Evolutionary conservation across 2,888 invertebrate genomes (phyloP), one percentile per base, ranked within the genome.

Genomic region (Amiota communis): DNA sequence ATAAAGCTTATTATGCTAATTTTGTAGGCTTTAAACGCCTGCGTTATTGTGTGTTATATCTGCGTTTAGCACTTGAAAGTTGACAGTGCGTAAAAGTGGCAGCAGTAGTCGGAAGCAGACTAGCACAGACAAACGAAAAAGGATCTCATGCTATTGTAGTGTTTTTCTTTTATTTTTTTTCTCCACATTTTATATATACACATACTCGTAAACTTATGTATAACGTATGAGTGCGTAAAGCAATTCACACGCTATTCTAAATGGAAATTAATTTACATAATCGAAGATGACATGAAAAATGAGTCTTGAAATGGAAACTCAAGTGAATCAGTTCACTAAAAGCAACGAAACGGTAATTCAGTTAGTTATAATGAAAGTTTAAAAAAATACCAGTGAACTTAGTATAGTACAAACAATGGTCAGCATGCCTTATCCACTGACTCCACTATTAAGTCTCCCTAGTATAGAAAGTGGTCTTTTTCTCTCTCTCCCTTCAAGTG

Each of bases 1-100:
- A 4, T 51, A 67, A 20, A 49, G 51, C 78, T 76, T 79, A 81
- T 81, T 82, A 84, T 84, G 82, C 76, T 81, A 83, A 83, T 84
- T 78, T 71, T 59, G 69, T 70, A 74, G 68, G 53, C 67, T 71
- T 67, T 67, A 67, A 67, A 46, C 23, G 51, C 46, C 36, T 20
- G 1, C 12, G 17, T 47, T 57, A 70, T 59, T 59, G 47, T 61
- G 57, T 49, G 12, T 36, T 13, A n/a, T 64, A 56, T 71, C 56
- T 68, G 63, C 69, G 65, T 53, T 67, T 73, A 69, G 73, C 71
- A 75, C 71, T 73, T 73, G 53, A 64, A 72, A 64, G 71, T 73
- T 73, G 75, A 71, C 73, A 75, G 65, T 69, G 71, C 69, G 73
- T 69, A 56, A 36, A 56, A 20, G 49, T 15, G 53, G 63, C 57